A percentile compares a stretch with the other conserved stretches of the same genome.
These are phyloP conservation scores for Drosophila quinaria DNA, from an alignment of 2,888 invertebrate genomes.

Conservation along the genomic window DNA sequence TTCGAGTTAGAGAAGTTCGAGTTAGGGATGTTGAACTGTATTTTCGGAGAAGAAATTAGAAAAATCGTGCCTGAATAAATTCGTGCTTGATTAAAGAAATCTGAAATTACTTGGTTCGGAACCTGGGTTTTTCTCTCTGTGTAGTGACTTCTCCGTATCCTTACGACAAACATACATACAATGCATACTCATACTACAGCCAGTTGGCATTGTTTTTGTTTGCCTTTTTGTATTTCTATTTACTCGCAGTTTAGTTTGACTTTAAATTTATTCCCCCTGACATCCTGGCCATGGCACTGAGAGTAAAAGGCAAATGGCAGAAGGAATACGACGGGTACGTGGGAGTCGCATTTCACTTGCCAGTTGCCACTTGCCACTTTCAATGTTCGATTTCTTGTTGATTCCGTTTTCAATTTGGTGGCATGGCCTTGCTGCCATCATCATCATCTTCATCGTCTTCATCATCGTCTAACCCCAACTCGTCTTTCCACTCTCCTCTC, in stretches of 20 bases:
- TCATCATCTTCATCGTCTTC: conserved; percentile 25
- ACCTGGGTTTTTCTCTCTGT: no score
- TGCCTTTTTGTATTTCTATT: conserved; percentile 81
- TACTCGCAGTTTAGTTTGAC: conserved; percentile 81
- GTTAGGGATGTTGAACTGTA: no score
- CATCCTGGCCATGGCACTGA: conserved; percentile 45
- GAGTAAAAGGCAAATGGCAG: neutral
- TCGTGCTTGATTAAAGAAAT: no score
- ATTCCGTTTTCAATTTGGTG: conserved; percentile 76
- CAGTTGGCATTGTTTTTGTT: conserved; percentile 76
- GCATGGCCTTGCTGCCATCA: conserved; percentile 61
- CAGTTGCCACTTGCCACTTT: conserved; percentile 28
- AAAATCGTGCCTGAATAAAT: no score
- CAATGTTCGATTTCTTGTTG: conserved; percentile 71
- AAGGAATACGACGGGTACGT: conserved; percentile 36
- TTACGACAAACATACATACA: conserved; percentile 28
- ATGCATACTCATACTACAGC: conserved; percentile 20
- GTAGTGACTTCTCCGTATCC: conserved; percentile 31
- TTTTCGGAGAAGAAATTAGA: no score
- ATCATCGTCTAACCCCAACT: conserved; percentile 25
- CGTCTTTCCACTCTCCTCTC: neutral
- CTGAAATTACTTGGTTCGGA: no score
- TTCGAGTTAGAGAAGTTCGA: no score
- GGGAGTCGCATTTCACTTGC: conserved; percentile 38
- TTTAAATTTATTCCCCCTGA: conserved; percentile 78